Evolutionary conservation across 2,797 vertebrate genomes (phyloP), one percentile per base, ranked within the genome.

Genomic region (Epinephelus awoara): DNA sequence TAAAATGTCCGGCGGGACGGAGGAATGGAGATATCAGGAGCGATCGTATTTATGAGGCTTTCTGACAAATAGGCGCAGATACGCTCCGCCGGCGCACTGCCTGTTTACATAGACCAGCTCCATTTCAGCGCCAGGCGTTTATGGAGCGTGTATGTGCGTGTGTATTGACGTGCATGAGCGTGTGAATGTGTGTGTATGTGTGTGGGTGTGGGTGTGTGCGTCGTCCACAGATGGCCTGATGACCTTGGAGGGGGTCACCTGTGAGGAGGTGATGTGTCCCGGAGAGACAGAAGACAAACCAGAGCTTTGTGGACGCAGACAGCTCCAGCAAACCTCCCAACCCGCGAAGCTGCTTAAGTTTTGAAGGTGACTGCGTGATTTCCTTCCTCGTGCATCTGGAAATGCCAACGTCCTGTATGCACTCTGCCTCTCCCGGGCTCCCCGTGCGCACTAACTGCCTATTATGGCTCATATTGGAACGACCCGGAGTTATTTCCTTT

Each of bases 11-110:
- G 17, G 19, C 3, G 49, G 96, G 95, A 96, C 86, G 93, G 95
- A 95, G 94, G 96, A 95, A 98, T 98, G 96, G 96, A 98, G 96
- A 98, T 96, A 98, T 98, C 97, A 97, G 94, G 94, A 93, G 89
- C 94, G 93, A 95, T 94, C 94, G 95, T 97, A 97, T 99, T 98
- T 98, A 97, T 98, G 97, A 97, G 96, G 94, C 95, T 97, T 89
- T 96, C 95, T 97, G 97, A 97, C 96, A 97, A 98, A 97, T 97
- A 97, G 96, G 96, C 95, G 95, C 95, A 95, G 96, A 96, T 95
- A 96, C 96, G 96, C 96, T 96, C 96, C 95, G 95, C 87, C 96
- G 94, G 93, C 95, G 94, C 96, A 95, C 95, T 96, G 96, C 95
- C 96, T 97, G 97, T 98, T 98, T 97, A 97, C 97, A 97, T 95